These are phyloP conservation scores for Diaphora mendica DNA, from an alignment of 2,888 invertebrate species.

Conservation along the genomic window DNA sequence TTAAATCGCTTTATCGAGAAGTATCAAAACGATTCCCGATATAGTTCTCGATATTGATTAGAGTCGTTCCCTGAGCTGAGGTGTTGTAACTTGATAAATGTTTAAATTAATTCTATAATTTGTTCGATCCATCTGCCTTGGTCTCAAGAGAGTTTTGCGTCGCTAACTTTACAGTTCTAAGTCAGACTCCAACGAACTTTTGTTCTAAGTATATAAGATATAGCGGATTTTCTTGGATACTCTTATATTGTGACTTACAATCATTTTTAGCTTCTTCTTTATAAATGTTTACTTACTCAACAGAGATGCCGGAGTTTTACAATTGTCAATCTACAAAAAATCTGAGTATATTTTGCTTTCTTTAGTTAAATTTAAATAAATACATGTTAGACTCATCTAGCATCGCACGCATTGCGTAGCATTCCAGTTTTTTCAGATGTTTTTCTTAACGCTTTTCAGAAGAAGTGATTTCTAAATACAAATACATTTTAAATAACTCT, in stretches of 20 bases:
- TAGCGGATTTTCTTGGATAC: neutral
- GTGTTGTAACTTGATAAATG: constrained; percentile 52
- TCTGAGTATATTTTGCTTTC: neutral
- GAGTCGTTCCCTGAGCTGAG: constrained; percentile 25
- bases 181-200: constrained; percentile 45
- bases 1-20: neutral
- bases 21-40: neutral
- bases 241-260: neutral
- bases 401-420: too few relatives aligned
- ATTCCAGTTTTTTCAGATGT: too few relatives aligned
- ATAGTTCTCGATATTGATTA: constrained; percentile 18
- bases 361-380: too few relatives aligned
- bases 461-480: too few relatives aligned
- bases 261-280: neutral
- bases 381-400: too few relatives aligned
- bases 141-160: constrained; percentile 61
- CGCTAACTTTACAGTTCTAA: constrained; percentile 69
- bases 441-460: too few relatives aligned
- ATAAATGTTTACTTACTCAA: neutral
- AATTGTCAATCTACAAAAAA: neutral
- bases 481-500: too few relatives aligned
- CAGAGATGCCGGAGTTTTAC: neutral
- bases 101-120: constrained; percentile 71
- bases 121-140: constrained; percentile 69
- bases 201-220: constrained; percentile 25